Base-by-base conservation (phyloP, 1,140 invertebrate species). In the Tenebrio molitor region DNA sequence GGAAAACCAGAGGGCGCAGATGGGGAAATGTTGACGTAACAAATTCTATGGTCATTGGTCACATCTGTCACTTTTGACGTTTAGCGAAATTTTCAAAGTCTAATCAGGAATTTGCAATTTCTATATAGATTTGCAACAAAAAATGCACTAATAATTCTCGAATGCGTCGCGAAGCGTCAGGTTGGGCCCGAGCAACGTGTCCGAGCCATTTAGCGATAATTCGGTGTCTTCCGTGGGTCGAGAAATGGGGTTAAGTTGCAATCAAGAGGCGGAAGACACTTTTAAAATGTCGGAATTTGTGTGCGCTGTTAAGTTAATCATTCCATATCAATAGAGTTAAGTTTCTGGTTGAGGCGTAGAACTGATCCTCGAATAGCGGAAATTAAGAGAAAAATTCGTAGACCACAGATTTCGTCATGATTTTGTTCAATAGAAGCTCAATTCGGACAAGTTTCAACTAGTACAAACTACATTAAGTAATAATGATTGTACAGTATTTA, bases 401-500 rank as follows among this genome's bases (percentile, higher is more conserved):
- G 42, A 8, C 50, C 50, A 58, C 50, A 58, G 23, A 58, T 58
- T 58, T 58, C 50, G 50, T n/a, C 50, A 29, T 8, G 23, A 25
- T 39, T 39, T 39, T 58, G 16, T 14, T 12, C 29, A 15, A 12
- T 58, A 29, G 23, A 58, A 58, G 50, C 50, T 58, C 50, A 58
- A 58, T 58, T 53, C 14, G n/a, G 23, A 58, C 10, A 58, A 25
- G n/a, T 58, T 58, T 46, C 2, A 14, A 58, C 23, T 29, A 58
- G 50, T 58, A 58, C 50, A 58, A 58, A 58, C 8, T 58, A 58
- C 29, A 29, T 29, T 29, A 50, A 50, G 44, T 50, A 58, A 29
- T 50, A 50, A 50, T 58, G 15, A 33, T 53, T 58, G 50, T 58
- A 58, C 50, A 58, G 50, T 58, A 58, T 58, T 58, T 58, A 58